phyloP scores from a whole-genome alignment of 1,140 invertebrate species.

The Drosophila sp. region DNA sequence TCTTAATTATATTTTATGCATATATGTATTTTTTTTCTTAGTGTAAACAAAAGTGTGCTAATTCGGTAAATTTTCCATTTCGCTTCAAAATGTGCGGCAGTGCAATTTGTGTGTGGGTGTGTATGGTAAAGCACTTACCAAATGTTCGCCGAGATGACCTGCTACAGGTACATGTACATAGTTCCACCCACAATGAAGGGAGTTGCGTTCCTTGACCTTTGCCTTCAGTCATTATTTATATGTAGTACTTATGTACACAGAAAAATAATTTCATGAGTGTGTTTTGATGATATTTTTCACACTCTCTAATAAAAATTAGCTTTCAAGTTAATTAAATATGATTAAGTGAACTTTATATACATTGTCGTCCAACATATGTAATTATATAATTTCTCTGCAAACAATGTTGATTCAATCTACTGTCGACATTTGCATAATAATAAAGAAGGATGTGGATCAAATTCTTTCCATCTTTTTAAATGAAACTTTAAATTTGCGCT shows the following conservation, averaged over 20 bases:
- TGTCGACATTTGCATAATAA: no score
- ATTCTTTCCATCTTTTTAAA: no score
- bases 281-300: slow-evolving; percentile 1
- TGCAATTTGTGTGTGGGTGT: slow-evolving; percentile 10
- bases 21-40: slow-evolving; percentile 5
- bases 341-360: no score
- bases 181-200: not conserved
- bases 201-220: slow-evolving; percentile 19
- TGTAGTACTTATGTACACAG: not conserved
- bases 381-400: no score
- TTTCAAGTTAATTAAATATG: not conserved
- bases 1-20: not conserved
- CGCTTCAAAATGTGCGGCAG: not conserved
- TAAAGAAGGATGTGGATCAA: no score
- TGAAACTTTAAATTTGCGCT: not conserved
- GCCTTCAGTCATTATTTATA: slow-evolving; percentile 1
- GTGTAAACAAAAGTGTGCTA: slow-evolving; percentile 26
- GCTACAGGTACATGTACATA: slow-evolving; percentile 12
- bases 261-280: slow-evolving; percentile 8
- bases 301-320: not conserved
- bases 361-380: no score
- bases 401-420: no score
- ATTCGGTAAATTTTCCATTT: slow-evolving; percentile 20
- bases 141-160: slow-evolving; percentile 19
- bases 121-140: slow-evolving; percentile 21